Conservation (phyloP, 2,113 vertebrate genomes). For the Hyla sarda region DNA sequence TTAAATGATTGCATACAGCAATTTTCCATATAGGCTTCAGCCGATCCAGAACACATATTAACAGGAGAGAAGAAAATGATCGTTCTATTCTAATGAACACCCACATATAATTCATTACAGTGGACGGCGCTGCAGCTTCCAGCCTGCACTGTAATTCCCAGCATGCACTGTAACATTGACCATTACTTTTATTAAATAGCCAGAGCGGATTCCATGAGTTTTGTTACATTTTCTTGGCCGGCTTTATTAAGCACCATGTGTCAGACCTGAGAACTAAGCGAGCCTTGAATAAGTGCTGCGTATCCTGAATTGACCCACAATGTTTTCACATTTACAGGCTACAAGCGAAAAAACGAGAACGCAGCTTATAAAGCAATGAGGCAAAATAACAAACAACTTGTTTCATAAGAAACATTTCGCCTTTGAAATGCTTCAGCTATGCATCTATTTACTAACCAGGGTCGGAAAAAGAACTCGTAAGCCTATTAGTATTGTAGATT, state of each 20-base stretch:
- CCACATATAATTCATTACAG: not conserved
- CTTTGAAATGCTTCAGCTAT: not conserved
- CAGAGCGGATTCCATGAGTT: not conserved
- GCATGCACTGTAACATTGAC: not conserved
- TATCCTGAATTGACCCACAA: constrained; percentile 24
- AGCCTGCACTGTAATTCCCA: not conserved
- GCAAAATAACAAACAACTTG: constrained; percentile 11
- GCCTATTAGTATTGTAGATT: too few relatives aligned
- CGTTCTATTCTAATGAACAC: not conserved
- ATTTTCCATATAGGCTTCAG: not conserved
- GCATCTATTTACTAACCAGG: not conserved
- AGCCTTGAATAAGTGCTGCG: not conserved
- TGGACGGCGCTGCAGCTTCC: not conserved
- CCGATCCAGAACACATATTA: not conserved
- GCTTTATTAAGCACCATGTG: constrained; percentile 1
- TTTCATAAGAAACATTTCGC: not conserved
- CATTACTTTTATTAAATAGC: not conserved
- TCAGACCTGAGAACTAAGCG: constrained; percentile 17
- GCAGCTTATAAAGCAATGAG: constrained; percentile 7
- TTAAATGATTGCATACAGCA: not conserved
- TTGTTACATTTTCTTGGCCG: constrained; percentile 7
- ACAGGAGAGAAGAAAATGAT: not conserved
- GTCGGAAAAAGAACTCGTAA: not conserved
- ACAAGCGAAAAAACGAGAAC: not conserved
- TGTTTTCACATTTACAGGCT: constrained; percentile 20